Evolutionary conservation across 2,888 invertebrate genomes (phyloP).

Genomic region (Parnassius apollo): DNA sequence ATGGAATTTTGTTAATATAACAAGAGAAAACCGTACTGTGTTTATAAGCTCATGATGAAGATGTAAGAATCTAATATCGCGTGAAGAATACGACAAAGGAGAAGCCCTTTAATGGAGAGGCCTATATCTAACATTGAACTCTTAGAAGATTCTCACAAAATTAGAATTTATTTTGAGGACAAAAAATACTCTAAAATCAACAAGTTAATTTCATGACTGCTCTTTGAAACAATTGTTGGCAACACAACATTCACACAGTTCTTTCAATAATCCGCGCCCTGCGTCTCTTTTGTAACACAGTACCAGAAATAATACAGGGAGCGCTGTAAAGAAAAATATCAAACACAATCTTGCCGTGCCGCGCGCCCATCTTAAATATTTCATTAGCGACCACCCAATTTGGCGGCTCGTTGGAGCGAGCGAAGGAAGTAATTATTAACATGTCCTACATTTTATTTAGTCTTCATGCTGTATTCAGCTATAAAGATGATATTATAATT

Average conservation of each 20-base stretch:
- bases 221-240: neutral
- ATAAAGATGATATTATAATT: no score
- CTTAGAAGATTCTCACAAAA: neutral
- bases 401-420: slow-evolving; percentile 18
- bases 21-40: no score
- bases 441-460: neutral
- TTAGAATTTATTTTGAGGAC: neutral
- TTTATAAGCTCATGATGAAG: no score
- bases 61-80: no score
- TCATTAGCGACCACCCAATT: slow-evolving; percentile 19
- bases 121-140: no score
- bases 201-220: neutral
- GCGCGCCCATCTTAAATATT: neutral
- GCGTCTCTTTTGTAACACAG: neutral
- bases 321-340: neutral
- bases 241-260: neutral
- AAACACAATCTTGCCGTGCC: neutral
- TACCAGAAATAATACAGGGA: neutral
- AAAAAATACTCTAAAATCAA: neutral
- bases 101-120: no score
- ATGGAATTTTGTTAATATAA: no score
- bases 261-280: neutral
- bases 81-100: no score
- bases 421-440: slow-evolving; percentile 18
- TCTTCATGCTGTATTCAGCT: no score